Evolutionary conservation across 2,888 invertebrate genomes (phyloP), one percentile per base, ranked within the genome.

Genomic region (Choreutis nemorana): DNA sequence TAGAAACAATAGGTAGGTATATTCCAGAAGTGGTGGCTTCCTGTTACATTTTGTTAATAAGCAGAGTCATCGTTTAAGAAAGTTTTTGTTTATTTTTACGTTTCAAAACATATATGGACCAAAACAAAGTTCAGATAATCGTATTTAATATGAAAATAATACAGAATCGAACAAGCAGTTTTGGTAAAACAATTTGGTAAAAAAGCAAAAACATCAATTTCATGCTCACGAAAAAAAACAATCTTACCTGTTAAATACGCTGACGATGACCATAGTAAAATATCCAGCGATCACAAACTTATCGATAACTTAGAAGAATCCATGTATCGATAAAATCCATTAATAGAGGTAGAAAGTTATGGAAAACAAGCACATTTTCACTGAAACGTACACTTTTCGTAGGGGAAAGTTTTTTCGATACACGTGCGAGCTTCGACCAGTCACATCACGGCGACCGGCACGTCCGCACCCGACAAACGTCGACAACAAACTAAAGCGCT

Each of bases 221-320:
- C 9, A 24, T 16, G 25, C 13, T 37, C 20, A 30, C 23, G 30
- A 43, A 33, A 35, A 29, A 28, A 31, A 29, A 26, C 28, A 21
- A 36, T 63, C 72, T 64, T 50, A 77, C 77, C 77, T 77, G 66
- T 71, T 78, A 56, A 78, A 78, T 52, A 78, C 77, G 58, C 77
- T 66, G 58, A 78, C 75, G 54, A 78, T 77, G 58, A 78, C 77
- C 77, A 78, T 78, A 64, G 55, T 75, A 63, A 67, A 68, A 56
- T 67, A 73, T 72, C 75, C 73, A 60, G 52, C 40, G 42, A 41
- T n/a, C n/a, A 26, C 14, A 27, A 14, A 12, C 16, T 14, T 26
- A 26, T 12, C 3, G 8, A 14, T 8, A 14, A 12, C 9, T 8
- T 12, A 23, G 11, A 43, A 48, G 46, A 48, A 46, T 41, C 34